Evolutionary conservation across 1,140 invertebrate genomes (phyloP), one percentile per base, ranked within the genome.

Genomic region (Hyles euphorbiae): DNA sequence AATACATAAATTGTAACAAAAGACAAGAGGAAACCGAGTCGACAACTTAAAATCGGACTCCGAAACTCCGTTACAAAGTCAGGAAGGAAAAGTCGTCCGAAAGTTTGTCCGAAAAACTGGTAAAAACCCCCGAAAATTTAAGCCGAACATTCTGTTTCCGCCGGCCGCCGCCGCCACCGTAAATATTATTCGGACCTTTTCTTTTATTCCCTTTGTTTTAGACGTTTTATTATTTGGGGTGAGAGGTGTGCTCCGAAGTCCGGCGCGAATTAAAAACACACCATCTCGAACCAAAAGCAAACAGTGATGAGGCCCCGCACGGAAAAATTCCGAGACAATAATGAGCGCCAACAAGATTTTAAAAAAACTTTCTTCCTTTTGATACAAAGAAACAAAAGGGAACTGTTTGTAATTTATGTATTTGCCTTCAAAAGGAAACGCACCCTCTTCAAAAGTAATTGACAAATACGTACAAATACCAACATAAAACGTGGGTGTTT

Each of bases 121-220:
- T 74, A 74, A 78, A 77, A 74, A 73, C 64, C 71, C 63, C 71
- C 67, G 53, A 74, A 78, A 85, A 81, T 82, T 77, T 74, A 78
- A 75, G 69, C 66, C 72, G 68, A 70, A 76, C 71, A 70, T 74
- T 76, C 70, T 70, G 70, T 75, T 78, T 80, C 81, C 81, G 72
- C 60, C 68, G 71, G 68, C 60, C 72, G 68, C 65, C 68, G 68
- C 63, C 61, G 66, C 66, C 63, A 64, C 67, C 66, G 72, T 79
- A 81, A 82, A 83, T 83, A 82, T 83, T 79, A 85, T 83, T 79
- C 75, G 75, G 73, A 66, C 65, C 65, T 78, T 75, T 22, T 74
- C 72, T 78, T 77, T 74, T 72, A 78, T 81, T 73, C 71, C 68
- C 68, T 83, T 85, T 85, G 80, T 85, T 85, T 78, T 74, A 81